Evolutionary conservation across 2,888 invertebrate species (phyloP), one percentile per base, ranked within the genome.

Genomic region (Lepidocyrtinus sp.): DNA sequence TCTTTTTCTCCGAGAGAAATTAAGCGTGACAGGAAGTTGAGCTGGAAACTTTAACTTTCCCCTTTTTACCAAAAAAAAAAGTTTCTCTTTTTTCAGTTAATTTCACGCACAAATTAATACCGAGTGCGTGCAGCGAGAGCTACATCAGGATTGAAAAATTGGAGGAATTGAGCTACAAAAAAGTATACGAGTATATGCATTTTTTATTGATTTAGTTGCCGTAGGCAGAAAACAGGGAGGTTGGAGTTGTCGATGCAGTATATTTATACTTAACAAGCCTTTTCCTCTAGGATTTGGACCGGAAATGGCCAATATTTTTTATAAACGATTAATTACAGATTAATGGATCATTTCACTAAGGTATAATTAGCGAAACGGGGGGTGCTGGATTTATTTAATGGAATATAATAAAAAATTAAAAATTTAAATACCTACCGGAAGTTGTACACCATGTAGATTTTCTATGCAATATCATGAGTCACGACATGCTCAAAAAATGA

Each of bases 21-120:
- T 74, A 65, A 65, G 65, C 65, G 74, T 74, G 74, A 74, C 74
- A 27, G 74, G 65, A 74, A 74, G 74, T 74, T 65, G 65, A 64
- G 25, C 36, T 64, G 73, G 27, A 65, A 74, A 36, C 22, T 71
- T 26, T 45, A 17, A 27, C 15, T n/a, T 24, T 68, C 46, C 45
- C 21, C 59, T 69, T 50, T 50, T 68, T 19, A 2, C 2, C 7
- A 50, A 50, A 68, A 15, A 9, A 24, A 25, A 36, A 65, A 7
- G 36, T 65, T n/a, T 70, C 46, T 50, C 50, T 45, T 50, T 46
- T 9, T 62, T 46, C 7, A 63, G 63, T 72, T 72, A 72, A 72
- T 72, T 72, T 72, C 72, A 72, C 72, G 64, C 72, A 72, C 63
- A 25, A 72, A 27, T 62, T n/a, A 72, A 50, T 61, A 71, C 36